Conservation (phyloP, 2,888 invertebrate genomes). For the Palloptera scutellata region DNA sequence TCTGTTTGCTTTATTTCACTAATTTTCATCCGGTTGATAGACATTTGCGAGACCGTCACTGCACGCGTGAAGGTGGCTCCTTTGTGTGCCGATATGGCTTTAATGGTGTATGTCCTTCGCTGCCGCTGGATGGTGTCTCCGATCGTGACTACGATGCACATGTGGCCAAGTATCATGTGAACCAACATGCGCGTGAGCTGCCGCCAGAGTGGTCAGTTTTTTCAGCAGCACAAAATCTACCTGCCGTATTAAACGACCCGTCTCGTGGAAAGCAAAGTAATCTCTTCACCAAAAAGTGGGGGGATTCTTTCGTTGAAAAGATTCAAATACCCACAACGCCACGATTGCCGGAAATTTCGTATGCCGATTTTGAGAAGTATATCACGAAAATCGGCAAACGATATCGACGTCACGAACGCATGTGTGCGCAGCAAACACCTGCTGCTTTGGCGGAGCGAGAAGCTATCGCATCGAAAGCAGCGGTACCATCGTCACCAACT, state of each 20-base stretch:
- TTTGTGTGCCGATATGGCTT: constrained; percentile 88
- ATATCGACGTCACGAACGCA: constrained; percentile 71
- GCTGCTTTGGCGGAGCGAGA: constrained; percentile 37
- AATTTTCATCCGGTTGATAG: constrained; percentile 64
- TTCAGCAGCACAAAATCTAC: constrained; percentile 91
- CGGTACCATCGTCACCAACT: constrained; percentile 26
- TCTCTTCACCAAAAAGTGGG: constrained; percentile 98
- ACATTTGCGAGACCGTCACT: constrained; percentile 81
- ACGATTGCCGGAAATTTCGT: constrained; percentile 82
- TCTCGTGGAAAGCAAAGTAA: constrained; percentile 87
- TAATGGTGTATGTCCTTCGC: constrained; percentile 84
- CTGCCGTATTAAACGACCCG: constrained; percentile 95
- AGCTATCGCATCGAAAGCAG: constrained; percentile 9
- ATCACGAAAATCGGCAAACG: constrained; percentile 78
- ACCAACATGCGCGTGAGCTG: constrained; percentile 59
- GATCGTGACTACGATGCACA: constrained; percentile 90
- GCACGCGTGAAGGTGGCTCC: constrained; percentile 85
- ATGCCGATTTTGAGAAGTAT: constrained; percentile 87
- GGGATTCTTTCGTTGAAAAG: constrained; percentile 90
- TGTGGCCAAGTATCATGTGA: constrained; percentile 73
- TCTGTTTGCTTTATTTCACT: not conserved
- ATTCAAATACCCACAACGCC: constrained; percentile 78
- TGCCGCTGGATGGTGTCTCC: constrained; percentile 89
- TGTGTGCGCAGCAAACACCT: constrained; percentile 49
- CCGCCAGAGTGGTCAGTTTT: constrained; percentile 70